Base-by-base conservation (phyloP, 2,113 vertebrate species). In the Electrona antarctica region DNA sequence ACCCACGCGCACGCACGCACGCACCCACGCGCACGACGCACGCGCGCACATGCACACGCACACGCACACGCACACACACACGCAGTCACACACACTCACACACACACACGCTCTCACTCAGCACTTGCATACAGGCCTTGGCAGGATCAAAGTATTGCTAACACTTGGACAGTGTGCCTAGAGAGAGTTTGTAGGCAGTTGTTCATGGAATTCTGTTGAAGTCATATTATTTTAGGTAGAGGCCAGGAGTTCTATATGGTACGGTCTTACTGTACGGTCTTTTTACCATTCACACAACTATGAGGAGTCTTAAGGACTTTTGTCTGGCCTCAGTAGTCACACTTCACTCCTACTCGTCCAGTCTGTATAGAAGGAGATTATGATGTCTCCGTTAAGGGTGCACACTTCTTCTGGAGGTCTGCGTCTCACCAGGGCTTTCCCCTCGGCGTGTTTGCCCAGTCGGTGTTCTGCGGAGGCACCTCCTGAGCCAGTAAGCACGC, bases 141-240 rank as follows among this genome's bases (percentile, higher is more conserved):
- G 60, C n/a, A 46, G n/a, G 60, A 62, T 62, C 60, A 62, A 62
- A 63, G 50, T 41, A 60, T 3, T 11, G 8, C 56, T 69, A 68
- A 70, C 63, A 57, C 46, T 60, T 45, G 64, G 56, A 60, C 59
- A 66, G 61, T 59, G 33, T 7, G 13, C 49, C 12, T 29, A 51
- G 45, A 52, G 11, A 55, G 49, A n/a, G n/a, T 76, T 69, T 60
- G 54, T 66, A 48, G 58, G 58, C 58, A 13, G 51, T 54, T 54
- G 11, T 54, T 14, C 46, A 54, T 60, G 6, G 12, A 33, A 57
- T 41, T 51, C 60, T 74, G 51, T 50, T 67, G 33, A 41, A 55
- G 65, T 21, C 60, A 41, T 29, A 49, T 60, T 60, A 68, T 64
- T 68, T 60, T 55, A 50, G 65, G 9, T 46, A 12, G 12, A 49